Percentiles rank a stretch among this genome's conserved stretches.
phyloP scores from a whole-genome alignment of 2,888 invertebrate species.

The Ophioninae sp. region DNA sequence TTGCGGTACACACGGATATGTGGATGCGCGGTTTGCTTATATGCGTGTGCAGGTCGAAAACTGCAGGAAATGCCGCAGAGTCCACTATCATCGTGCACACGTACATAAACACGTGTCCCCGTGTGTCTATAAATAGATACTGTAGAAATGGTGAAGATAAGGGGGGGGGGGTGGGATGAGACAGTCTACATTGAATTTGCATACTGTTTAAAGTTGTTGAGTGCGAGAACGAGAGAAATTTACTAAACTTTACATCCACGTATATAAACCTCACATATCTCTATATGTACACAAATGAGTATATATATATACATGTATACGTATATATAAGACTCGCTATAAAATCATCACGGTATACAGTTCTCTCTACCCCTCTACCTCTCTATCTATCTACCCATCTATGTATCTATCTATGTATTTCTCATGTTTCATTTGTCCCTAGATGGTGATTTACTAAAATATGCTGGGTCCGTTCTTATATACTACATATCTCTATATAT shows the following conservation, averaged over 20 bases:
- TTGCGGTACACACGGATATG: slow-evolving; percentile 28
- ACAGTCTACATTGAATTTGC: slow-evolving; percentile 68
- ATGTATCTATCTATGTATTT: slow-evolving; percentile 7
- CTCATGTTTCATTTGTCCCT: slow-evolving; percentile 37
- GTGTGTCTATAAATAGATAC: too few species aligned
- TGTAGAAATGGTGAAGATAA: slow-evolving; percentile 31
- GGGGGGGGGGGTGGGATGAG: slow-evolving; percentile 4
- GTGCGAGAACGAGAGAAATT: slow-evolving; percentile 58
- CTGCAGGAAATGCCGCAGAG: slow-evolving; percentile 68
- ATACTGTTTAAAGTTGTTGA: slow-evolving; percentile 69
- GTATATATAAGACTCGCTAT: not conserved
- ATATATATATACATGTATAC: too few species aligned
- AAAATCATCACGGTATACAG: slow-evolving; percentile 44
- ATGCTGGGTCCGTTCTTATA: not conserved
- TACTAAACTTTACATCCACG: slow-evolving; percentile 16
- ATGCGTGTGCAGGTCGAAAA: slow-evolving; percentile 23
- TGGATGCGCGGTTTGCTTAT: slow-evolving; percentile 14
- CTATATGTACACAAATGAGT: not conserved
- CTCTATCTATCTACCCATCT: slow-evolving; percentile 12
- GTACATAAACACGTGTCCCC: too few species aligned
- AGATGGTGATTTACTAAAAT: slow-evolving; percentile 67
- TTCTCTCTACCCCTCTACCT: too few species aligned
- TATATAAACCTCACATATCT: slow-evolving; percentile 27
- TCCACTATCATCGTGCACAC: slow-evolving; percentile 61
- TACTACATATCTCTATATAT: not conserved